Evolutionary conservation across 2,888 invertebrate genomes (phyloP), one percentile per base, ranked within the genome.

Genomic region (Herminia tarsipennalis): DNA sequence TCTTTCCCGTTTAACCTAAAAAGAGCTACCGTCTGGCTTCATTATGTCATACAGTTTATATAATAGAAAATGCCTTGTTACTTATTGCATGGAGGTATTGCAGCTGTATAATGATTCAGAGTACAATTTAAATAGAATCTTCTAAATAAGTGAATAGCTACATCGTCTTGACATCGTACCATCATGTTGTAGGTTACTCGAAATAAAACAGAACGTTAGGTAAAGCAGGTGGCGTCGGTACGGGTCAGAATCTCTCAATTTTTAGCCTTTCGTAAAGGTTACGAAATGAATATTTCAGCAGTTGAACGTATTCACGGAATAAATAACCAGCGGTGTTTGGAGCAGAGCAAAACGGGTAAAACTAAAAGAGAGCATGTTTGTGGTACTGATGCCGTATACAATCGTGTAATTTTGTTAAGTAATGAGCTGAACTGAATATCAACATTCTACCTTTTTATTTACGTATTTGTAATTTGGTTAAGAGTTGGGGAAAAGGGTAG

Each of bases 261-360:
- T 51, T 50, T 28, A 46, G 46, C 29, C 36, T 34, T 36, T 36
- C 20, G 46, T 44, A 37, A 49, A 52, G 44, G 52, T 52, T 56
- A 37, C 44, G 14, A 33, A 39, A 52, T 60, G 32, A 52, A 56
- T 59, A 47, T 60, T 60, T 60, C 28, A 60, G 35, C 46, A 49
- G 48, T 39, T 24, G 34, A 55, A 25, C 44, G 41, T 40, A 38
- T 41, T 46, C 44, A 44, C 41, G 33, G 49, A 49, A 56, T 56
- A 52, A 28, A 18, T 48, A 52, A 52, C 16, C 22, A 35, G 33
- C 30, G 24, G 27, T 17, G 22, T 25, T 24, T 22, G 12, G 29
- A 37, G 17, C 5, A 38, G 16, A 14, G 12, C 8, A 33, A n/a
- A 35, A 49, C 38, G 16, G 18, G 12, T n/a, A 33, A n/a, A 35